phyloP scores from a whole-genome alignment of 2,888 invertebrate genomes.

The Hanleya hanleyi region DNA sequence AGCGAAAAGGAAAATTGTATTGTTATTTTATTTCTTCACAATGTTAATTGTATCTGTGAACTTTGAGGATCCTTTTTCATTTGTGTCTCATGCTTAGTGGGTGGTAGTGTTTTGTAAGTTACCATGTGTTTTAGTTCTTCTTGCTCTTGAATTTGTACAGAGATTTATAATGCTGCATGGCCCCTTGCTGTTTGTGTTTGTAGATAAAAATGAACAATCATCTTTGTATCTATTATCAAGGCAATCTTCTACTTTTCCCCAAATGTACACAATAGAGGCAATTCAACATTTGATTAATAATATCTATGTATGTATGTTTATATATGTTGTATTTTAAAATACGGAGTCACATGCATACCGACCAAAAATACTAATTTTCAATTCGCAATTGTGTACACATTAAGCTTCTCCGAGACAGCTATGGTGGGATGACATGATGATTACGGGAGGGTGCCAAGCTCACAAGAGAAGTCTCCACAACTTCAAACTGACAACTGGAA shows the following conservation, averaged over 20 bases:
- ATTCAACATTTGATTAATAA: no score
- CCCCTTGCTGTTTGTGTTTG: neutral
- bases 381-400: no score
- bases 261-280: no score
- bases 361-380: no score
- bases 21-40: neutral
- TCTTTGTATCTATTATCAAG: neutral
- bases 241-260: no score
- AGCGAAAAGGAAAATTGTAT: neutral
- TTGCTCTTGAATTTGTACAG: neutral
- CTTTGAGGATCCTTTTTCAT: neutral
- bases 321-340: no score
- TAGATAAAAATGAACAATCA: neutral
- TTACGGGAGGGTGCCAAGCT: no score
- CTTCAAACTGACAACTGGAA: no score
- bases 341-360: no score
- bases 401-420: slow-evolving; percentile 6
- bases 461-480: no score
- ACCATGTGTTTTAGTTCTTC: neutral
- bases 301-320: no score
- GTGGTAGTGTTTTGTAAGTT: neutral
- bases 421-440: slow-evolving; percentile 4
- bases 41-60: neutral
- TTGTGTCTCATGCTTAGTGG: neutral
- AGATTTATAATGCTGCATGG: neutral